Base-by-base conservation (phyloP, 1,140 invertebrate genomes). In the Laupala kohalensis region DNA sequence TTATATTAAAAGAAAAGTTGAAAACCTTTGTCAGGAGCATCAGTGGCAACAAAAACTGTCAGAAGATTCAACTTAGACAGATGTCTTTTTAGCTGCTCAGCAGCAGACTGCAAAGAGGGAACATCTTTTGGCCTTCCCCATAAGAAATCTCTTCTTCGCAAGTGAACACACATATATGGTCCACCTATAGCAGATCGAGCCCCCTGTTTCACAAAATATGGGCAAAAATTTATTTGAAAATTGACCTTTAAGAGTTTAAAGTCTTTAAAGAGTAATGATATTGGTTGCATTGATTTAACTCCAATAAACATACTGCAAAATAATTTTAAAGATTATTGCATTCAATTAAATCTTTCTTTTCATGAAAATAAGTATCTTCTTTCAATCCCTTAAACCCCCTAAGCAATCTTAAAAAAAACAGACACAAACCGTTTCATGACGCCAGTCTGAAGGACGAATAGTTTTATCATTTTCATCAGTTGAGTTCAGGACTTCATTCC, bases 111-210 rank as follows among this genome's bases (percentile, higher is more conserved):
- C 70, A 96, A 82, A 27, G 85, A 85, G 37, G 95, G 94, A 13
- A 93, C 83, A 71, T 91, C 84, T 23, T 87, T 83, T 13, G 81
- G 78, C 76, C 90, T 83, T 19, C 87, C 85, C 62, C 82, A 80
- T 2, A 92, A 77, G 83, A 96, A 98, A 82, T 98, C 95, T 73
- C 85, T 84, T 76, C 96, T 83, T 78, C 95, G 84, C 77, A 95
- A 84, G 83, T 98, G 96, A 65, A 91, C 86, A 69, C 85, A 84
- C 53, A 97, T 71, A 79, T 94, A 97, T 12, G 89, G 88, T 0
- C 89, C 90, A 74, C 93, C 94, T 73, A 81, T 76, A 4, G 80
- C 85, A 77, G 37, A 13, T 53, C 37, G 37, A 2, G 9, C 37
- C 19, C 75, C 79, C 76, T 84, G 79, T n/a, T n/a, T n/a, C n/a